Base-by-base conservation (phyloP, 2,888 invertebrate genomes). In the Machimus atricapillus region DNA sequence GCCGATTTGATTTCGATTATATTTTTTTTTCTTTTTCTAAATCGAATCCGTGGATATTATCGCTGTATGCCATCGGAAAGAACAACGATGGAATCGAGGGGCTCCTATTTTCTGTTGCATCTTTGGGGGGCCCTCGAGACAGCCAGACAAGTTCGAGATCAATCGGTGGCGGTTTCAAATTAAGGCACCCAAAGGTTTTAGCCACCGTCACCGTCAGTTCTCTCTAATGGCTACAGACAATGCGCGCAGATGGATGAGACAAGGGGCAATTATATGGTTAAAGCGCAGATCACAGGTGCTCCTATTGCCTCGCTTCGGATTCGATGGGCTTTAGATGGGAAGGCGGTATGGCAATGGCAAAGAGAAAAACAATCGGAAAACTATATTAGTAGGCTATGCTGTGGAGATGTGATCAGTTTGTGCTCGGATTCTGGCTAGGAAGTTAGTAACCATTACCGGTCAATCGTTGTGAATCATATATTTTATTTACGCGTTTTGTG, bases 381-480 rank as follows among this genome's bases (percentile, higher is more conserved):
- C 90, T 90, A 90, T 90, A 90, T 89, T 90, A 90, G 89, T 89
- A 88, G 89, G 89, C 88, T 90, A 89, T 87, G 87, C 87, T 78
- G 86, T 82, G 73, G 85, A 78, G 87, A 85, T 83, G 82, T 87
- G 82, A 88, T 89, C 89, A 90, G 90, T 90, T 89, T 77, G 76
- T 87, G 86, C 85, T 88, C 86, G 88, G 89, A 87, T 78, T 89
- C 88, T 82, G 85, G n/a, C 34, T 79, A 46, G 46, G 87, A 56
- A 19, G 40, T 77, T 87, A 86, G 77, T 31, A n/a, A 46, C 14
- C 78, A 78, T n/a, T 78, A 78, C 5, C 27, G 40, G n/a, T 40
- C 79, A 76, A 77, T 76, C 43, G 9, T 66, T 86, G 66, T 16
- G 40, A 74, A 19, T 86, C 77, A 43, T n/a, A 40, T 76, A 31